Evolutionary conservation across 2,113 vertebrate species (phyloP).

Genomic region (Nycticebus coucang): DNA sequence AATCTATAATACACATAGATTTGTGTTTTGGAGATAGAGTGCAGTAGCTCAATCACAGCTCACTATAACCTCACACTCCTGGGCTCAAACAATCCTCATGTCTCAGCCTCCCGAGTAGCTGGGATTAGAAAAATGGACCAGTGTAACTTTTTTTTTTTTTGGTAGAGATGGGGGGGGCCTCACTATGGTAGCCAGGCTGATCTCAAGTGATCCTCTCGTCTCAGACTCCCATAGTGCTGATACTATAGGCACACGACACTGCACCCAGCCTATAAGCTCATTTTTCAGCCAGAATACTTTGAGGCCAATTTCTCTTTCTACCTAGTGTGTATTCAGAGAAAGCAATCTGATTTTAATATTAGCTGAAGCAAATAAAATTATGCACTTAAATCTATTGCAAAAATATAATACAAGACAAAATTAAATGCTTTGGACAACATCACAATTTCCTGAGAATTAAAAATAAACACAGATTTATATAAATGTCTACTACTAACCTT

Average conservation of each 20-base stretch:
- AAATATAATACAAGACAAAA: constrained; percentile 46
- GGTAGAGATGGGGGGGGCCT: neutral
- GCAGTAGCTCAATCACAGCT: neutral
- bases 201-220: neutral
- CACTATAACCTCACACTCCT: neutral
- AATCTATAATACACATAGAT: neutral
- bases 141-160: neutral
- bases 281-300: constrained; percentile 25
- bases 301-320: neutral
- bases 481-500: constrained; percentile 85
- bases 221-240: neutral
- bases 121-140: neutral
- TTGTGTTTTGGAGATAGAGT: neutral
- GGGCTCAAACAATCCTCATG: neutral
- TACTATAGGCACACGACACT: neutral
- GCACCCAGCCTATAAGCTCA: neutral
- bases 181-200: neutral
- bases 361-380: constrained; percentile 44
- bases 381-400: neutral
- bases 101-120: neutral
- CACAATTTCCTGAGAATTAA: neutral
- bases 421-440: neutral
- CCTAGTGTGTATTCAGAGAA: neutral
- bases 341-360: constrained; percentile 45
- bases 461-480: neutral